Percentiles rank a stretch among this genome's conserved stretches.
These are phyloP conservation scores for Salvelinus alpinus DNA, from an alignment of 2,113 vertebrate species.

Conservation along the genomic window DNA sequence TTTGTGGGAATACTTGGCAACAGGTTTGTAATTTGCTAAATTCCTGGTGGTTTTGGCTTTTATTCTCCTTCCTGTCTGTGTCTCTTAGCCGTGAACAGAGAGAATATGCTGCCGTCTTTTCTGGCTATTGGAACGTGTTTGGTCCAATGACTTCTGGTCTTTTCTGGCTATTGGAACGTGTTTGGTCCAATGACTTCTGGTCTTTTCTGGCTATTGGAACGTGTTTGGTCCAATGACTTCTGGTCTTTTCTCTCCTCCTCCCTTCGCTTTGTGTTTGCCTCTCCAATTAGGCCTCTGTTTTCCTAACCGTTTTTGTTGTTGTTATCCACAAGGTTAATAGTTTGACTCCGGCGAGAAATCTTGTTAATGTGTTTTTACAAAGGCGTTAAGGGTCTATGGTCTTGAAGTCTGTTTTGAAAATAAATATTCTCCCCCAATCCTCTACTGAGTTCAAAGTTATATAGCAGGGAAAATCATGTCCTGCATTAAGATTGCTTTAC, in stretches of 20 bases:
- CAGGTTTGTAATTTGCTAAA: no score
- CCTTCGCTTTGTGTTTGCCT: neutral
- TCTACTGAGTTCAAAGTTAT: conserved; percentile 43
- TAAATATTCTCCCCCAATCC: conserved; percentile 14
- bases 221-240: no score
- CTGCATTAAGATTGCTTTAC: conserved; percentile 49
- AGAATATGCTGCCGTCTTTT: no score
- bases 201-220: neutral
- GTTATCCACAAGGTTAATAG: conserved; percentile 31
- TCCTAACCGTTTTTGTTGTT: conserved; percentile 24
- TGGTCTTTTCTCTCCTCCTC: neutral
- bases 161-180: neutral
- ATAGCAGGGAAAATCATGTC: conserved; percentile 23
- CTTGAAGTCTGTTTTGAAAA: conserved; percentile 36
- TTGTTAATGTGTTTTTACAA: conserved; percentile 40
- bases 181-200: conserved; percentile 19
- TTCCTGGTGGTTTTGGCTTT: no score
- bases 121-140: neutral
- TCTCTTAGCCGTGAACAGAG: no score
- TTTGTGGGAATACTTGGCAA: no score
- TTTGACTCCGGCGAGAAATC: conserved; percentile 32
- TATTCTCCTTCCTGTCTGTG: no score
- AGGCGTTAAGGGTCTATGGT: conserved; percentile 16
- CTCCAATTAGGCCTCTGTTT: neutral
- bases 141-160: no score